These are phyloP conservation scores for Lycia hirtaria DNA, from an alignment of 2,888 invertebrate genomes.

Conservation along the genomic window DNA sequence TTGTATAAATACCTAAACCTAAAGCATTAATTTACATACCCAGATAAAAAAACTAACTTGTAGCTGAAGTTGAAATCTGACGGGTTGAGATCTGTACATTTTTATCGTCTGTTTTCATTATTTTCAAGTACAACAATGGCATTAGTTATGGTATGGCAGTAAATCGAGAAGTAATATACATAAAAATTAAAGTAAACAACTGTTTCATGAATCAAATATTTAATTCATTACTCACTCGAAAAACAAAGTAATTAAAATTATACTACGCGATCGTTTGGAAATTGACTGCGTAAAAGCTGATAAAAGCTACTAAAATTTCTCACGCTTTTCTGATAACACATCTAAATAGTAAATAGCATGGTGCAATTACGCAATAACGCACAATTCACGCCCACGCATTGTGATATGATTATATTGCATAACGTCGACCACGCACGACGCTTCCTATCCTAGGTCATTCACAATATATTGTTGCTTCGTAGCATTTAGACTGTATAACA, in stretches of 20 bases:
- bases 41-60: no score
- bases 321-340: constrained; percentile 27
- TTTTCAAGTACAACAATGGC: no score
- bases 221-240: neutral
- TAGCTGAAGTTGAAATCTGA: no score
- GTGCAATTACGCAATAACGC: constrained; percentile 20
- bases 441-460: constrained; percentile 25
- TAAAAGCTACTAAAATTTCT: neutral
- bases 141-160: no score
- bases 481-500: neutral
- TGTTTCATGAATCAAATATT: no score
- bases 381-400: constrained; percentile 25
- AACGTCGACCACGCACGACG: constrained; percentile 21
- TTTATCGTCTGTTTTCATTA: no score
- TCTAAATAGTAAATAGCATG: constrained; percentile 28
- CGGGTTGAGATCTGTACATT: no score
- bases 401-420: constrained; percentile 15
- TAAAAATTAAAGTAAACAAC: no score
- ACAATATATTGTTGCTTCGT: constrained; percentile 7
- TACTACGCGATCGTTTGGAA: neutral
- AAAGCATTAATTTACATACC: no score
- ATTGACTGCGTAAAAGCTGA: constrained; percentile 8
- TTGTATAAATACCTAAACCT: neutral
- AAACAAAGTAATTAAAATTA: neutral
- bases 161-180: no score